phyloP scores from a whole-genome alignment of 2,113 vertebrate genomes.

The Ictalurus punctatus region DNA sequence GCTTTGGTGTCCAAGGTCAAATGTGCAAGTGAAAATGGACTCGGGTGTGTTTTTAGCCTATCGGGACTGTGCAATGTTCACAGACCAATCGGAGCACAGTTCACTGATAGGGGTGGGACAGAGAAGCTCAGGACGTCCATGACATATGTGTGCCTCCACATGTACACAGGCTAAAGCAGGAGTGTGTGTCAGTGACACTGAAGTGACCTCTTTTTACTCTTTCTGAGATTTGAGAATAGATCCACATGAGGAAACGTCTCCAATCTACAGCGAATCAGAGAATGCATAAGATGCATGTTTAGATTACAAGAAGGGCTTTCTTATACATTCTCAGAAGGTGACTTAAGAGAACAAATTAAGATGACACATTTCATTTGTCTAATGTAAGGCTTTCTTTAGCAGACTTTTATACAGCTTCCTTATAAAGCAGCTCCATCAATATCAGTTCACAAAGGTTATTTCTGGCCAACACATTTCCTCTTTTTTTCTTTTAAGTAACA shows the following conservation, averaged over 20 bases:
- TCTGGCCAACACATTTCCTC: neutral
- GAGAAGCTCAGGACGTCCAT: neutral
- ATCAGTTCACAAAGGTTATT: constrained; percentile 31
- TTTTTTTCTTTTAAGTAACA: neutral
- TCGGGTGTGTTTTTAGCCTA: constrained; percentile 32
- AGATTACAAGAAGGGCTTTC: neutral
- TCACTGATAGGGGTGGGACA: neutral
- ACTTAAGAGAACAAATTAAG: neutral
- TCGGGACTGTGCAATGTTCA: constrained; percentile 14
- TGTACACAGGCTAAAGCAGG: constrained; percentile 42
- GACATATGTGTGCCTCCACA: constrained; percentile 22
- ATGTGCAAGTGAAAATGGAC: neutral
- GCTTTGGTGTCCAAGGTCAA: constrained; percentile 55
- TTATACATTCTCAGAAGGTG: neutral
- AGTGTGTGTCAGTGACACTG: constrained; percentile 20
- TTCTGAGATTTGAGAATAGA: neutral
- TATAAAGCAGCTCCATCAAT: neutral
- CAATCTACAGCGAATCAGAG: neutral
- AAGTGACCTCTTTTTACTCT: constrained; percentile 3
- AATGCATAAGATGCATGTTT: neutral
- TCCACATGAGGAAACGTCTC: neutral
- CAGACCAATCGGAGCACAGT: constrained; percentile 48
- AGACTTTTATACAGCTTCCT: neutral
- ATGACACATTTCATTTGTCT: neutral
- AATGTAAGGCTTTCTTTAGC: neutral